Conservation (phyloP, 2,888 invertebrate species). For the Bellardia pandia region DNA sequence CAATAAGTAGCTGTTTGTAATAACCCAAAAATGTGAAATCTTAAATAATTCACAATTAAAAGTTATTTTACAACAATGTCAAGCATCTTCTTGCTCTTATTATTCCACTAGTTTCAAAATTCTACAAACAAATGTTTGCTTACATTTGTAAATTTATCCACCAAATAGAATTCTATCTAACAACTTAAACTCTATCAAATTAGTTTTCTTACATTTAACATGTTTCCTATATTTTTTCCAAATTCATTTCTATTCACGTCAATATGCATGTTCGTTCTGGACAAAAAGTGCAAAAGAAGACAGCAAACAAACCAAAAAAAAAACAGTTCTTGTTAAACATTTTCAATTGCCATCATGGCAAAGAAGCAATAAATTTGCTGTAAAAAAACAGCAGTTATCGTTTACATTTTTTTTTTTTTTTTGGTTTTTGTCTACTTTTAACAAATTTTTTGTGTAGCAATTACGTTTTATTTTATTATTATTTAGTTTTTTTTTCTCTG, state of each 20-base stretch:
- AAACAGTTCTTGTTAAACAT: slow-evolving; percentile 52
- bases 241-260: slow-evolving; percentile 23
- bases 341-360: slow-evolving; percentile 60
- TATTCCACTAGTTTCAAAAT: too few species aligned
- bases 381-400: slow-evolving; percentile 54
- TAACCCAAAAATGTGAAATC: too few species aligned
- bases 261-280: slow-evolving; percentile 34
- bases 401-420: slow-evolving; percentile 33
- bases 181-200: slow-evolving; percentile 40
- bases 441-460: slow-evolving; percentile 70
- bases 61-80: too few species aligned
- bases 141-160: too few species aligned
- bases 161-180: neutral
- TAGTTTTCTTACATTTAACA: slow-evolving; percentile 19
- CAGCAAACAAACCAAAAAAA: neutral
- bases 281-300: neutral
- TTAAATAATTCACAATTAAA: too few species aligned
- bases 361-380: slow-evolving; percentile 64
- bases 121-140: too few species aligned
- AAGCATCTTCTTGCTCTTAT: too few species aligned
- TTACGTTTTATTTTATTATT: slow-evolving; percentile 61
- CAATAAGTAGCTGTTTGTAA: too few species aligned
- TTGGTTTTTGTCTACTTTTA: slow-evolving; percentile 57
- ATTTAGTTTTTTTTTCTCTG: neutral
- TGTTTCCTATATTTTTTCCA: neutral